These are phyloP conservation scores for Operophtera brumata DNA, from an alignment of 2,888 invertebrate genomes.

Conservation along the genomic window DNA sequence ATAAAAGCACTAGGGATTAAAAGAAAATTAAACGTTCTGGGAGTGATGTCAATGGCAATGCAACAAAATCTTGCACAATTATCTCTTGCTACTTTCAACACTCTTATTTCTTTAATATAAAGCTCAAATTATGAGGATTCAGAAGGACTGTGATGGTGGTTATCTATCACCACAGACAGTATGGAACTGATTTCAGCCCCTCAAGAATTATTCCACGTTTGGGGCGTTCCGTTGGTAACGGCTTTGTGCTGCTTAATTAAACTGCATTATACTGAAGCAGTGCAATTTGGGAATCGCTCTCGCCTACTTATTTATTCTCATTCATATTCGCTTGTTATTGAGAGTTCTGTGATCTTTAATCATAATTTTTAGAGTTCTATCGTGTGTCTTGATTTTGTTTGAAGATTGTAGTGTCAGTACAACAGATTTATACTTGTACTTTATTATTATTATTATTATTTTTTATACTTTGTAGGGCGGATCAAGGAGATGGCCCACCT, in stretches of 20 bases:
- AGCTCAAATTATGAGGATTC: constrained; percentile 29
- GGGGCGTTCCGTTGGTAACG: constrained; percentile 76
- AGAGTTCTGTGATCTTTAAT: neutral
- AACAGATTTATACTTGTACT: neutral
- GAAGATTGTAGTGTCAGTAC: neutral
- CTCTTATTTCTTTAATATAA: constrained; percentile 35
- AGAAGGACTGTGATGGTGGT: constrained; percentile 5
- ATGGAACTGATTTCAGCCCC: constrained; percentile 63
- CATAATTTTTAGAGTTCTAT: neutral
- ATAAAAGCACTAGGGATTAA: constrained; percentile 77
- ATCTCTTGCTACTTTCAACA: neutral
- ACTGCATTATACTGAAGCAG: constrained; percentile 66
- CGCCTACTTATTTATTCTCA: constrained; percentile 17
- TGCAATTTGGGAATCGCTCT: constrained; percentile 46
- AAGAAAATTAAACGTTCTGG: constrained; percentile 77
- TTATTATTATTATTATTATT: too few relatives aligned
- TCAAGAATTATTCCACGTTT: constrained; percentile 73
- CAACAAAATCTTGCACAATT: constrained; percentile 37
- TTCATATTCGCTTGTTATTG: constrained; percentile 8
- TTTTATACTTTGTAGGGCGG: too few relatives aligned
- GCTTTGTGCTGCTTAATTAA: constrained; percentile 76
- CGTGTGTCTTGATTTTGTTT: neutral
- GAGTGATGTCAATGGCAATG: constrained; percentile 69
- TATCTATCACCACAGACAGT: constrained; percentile 50
- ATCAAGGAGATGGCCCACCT: too few relatives aligned